Evolutionary conservation across 92 coral and sea anemone species (phyloP), one percentile per base, ranked within the genome.

Genomic region (Blastomussa wellsi): DNA sequence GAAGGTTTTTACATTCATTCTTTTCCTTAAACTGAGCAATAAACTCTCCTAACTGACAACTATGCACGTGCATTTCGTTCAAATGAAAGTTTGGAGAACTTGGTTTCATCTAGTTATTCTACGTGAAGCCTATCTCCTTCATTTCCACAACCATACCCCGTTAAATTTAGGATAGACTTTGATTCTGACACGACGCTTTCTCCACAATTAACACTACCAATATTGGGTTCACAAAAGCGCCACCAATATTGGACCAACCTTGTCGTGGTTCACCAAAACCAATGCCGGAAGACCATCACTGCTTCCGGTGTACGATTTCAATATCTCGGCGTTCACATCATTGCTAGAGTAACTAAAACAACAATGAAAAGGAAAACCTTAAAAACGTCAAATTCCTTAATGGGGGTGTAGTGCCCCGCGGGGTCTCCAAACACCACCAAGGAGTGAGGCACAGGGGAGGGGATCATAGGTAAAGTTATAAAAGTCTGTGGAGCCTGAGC

Each of bases 301-400:
- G 38, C 86, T 89, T 36, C 91, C 94, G 4, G 93, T 92, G 88
- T 94, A 94, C 3, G 93, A 78, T 87, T 88, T 74, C 37, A 94
- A 82, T 57, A 94, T 92, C 42, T 86, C 92, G 24, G 93, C 89
- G 80, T 94, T 94, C 57, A 90, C 94, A 76, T 91, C 95, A 74
- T 87, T 94, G 41, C 79, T 70, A n/a, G 93, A 85, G 31, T 84
- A 85, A 44, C 88, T 76, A 57, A 76, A 88, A 74, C 14, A 51
- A 20, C 26, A 19, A 37, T 38, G 44, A 16, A 3, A 70, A 13
- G 44, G 12, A 15, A 70, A 70, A 35, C 44, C 15, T 33, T 33
- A 22, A 0, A 70, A 70, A 70, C 68, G 68, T 12, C 57, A 67
- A 59, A 2, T 2, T 59, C 66, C 66, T 0, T n/a, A n/a, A n/a